Evolutionary conservation across 2,113 vertebrate genomes (phyloP), one percentile per base, ranked within the genome.

Genomic region (Tyrannus savana): DNA sequence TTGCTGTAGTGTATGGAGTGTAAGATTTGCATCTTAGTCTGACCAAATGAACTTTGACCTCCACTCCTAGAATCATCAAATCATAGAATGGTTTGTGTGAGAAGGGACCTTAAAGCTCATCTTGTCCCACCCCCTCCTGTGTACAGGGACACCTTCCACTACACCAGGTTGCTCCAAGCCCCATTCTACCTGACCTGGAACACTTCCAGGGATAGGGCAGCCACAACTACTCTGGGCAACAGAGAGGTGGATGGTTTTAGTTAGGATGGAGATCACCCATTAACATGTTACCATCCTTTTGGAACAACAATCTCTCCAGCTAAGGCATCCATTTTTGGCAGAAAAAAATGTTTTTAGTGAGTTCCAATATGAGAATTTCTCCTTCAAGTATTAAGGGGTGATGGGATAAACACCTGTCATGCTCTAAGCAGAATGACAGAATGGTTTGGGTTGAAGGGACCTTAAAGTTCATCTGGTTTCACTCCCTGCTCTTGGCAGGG

Each of bases 161-260:
- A 4, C 0, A 0, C 33, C 53, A 60, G 15, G 5, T 3, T 67
- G 39, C 46, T 60, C 69, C 44, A 23, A 50, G 25, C 14, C 31
- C 37, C 2, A 1, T 66, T 37, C 52, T 46, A 0, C 33, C 33
- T 67, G 60, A 37, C 44, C 52, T 46, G 19, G 37, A 16, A 39
- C 46, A 30, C 77, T 46, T 19, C 1, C 33, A 82, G 62, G 28
- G 15, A 59, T 30, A 44, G n/a, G 53, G 39, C 33, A 82, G 44
- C 27, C 50, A 74, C 37, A 74, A 46, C 60, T 81, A 1, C 37
- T 60, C 60, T 67, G 52, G 52, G 22, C 52, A 81, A 3, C 19
- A n/a, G 28, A 49, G 35, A 44, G 10, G 4, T 28, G 52, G 18
- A 18, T 37, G 37, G 14, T 58, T 72, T 56, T 49, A 85, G 75